phyloP scores from a whole-genome alignment of 30 jellyfish, hydroid and myxozoan genomes.

The Chironex yamaguchii region DNA sequence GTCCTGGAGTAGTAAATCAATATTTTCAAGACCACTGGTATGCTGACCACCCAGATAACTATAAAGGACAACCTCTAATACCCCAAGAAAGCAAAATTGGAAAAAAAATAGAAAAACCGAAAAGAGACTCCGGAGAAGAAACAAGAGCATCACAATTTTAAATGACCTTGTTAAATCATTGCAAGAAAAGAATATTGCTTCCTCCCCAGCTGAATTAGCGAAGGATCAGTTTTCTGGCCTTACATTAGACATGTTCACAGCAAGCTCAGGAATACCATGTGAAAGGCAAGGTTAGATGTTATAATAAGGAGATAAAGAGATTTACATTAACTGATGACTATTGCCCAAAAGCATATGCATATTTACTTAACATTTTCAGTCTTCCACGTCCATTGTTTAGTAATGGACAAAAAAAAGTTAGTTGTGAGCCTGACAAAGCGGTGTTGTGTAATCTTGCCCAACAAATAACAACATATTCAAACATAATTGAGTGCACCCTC shows the following conservation, averaged over 20 bases:
- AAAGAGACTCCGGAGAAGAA: constrained; percentile 18
- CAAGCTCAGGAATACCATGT: not conserved
- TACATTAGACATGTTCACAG: not conserved
- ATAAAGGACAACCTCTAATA: too few relatives aligned
- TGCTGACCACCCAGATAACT: too few relatives aligned
- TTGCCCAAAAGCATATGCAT: constrained; percentile 17
- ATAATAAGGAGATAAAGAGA: constrained; percentile 4
- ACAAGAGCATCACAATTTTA: not conserved
- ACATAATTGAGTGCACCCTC: constrained; percentile 5
- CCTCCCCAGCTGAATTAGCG: not conserved
- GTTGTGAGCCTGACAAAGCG: constrained; percentile 49
- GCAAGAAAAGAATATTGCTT: not conserved
- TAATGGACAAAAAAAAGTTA: constrained; percentile 21
- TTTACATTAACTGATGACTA: constrained; percentile 44
- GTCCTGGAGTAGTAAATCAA: not conserved
- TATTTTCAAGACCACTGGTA: too few relatives aligned
- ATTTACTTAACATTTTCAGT: constrained; percentile 2
- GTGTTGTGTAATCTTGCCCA: constrained; percentile 5
- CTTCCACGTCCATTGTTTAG: constrained; percentile 52
- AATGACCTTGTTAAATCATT: not conserved
- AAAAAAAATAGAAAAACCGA: not conserved
- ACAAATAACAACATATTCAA: not conserved
- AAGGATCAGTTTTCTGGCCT: constrained; percentile 41
- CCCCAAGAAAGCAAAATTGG: constrained; percentile 3
- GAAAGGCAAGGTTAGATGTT: not conserved